A percentile compares a stretch with the other conserved stretches of the same genome.
Conservation (phyloP, 1,140 invertebrate species). For the Probaryconus sp. region DNA sequence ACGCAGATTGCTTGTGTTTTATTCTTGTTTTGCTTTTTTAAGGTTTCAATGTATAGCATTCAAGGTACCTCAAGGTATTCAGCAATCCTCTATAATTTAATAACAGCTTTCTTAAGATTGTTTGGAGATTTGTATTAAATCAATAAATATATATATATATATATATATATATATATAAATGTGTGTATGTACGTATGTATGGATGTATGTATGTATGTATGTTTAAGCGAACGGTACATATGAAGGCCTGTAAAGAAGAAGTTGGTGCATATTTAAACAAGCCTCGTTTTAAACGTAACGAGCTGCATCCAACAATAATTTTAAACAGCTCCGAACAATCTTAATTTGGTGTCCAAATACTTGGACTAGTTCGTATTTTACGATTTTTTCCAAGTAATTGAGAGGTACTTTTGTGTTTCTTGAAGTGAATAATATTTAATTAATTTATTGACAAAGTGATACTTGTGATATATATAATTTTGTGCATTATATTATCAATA, state of each 20-base stretch:
- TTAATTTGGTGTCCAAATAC: constrained; percentile 45
- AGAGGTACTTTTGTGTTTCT: constrained; percentile 44
- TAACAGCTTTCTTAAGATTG: constrained; percentile 73
- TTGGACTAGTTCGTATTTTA: constrained; percentile 70
- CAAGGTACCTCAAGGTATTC: constrained; percentile 76
- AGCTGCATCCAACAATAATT: constrained; percentile 72
- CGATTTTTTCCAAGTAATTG: constrained; percentile 70
- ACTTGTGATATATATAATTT: neutral
- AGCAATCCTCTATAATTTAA: constrained; percentile 74
- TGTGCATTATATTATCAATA: neutral
- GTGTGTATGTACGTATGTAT: no score
- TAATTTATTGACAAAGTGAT: no score
- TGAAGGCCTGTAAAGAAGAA: constrained; percentile 47
- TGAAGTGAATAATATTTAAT: no score
- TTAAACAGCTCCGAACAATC: constrained; percentile 56
- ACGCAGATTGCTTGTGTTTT: constrained; percentile 61
- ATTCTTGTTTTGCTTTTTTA: constrained; percentile 64
- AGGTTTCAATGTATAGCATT: constrained; percentile 63
- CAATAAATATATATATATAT: no score
- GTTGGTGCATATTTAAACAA: constrained; percentile 70
- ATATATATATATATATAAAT: no score
- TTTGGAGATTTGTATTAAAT: constrained; percentile 71
- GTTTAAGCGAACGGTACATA: constrained; percentile 72
- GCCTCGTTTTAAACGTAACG: constrained; percentile 49
- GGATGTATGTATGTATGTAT: no score